Evolutionary conservation across 2,113 vertebrate species (phyloP).

Genomic region (Vulpes lagopus): DNA sequence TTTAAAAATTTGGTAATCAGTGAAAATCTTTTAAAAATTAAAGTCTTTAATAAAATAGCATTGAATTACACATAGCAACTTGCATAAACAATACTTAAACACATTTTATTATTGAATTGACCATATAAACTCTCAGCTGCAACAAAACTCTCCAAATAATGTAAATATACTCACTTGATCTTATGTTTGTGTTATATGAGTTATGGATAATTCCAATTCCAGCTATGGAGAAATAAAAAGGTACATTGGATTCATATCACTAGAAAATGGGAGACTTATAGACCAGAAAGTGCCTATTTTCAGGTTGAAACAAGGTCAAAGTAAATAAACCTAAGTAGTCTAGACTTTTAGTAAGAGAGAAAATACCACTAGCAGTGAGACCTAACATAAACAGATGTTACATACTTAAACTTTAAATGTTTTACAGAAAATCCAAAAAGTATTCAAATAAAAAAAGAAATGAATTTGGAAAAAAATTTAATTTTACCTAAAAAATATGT

Average conservation of each 20-base stretch:
- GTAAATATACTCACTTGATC: conserved; percentile 33
- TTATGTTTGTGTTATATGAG: conserved; percentile 50
- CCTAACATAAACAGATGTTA: conserved; percentile 71
- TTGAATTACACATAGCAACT: conserved; percentile 50
- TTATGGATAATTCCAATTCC: conserved; percentile 60
- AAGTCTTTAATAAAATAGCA: conserved; percentile 72
- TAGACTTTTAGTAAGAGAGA: conserved; percentile 51
- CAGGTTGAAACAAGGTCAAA: conserved; percentile 42
- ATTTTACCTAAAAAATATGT: conserved; percentile 81
- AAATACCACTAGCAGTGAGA: conserved; percentile 36
- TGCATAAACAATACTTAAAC: conserved; percentile 56
- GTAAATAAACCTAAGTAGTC: conserved; percentile 28
- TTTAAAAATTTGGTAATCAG: conserved; percentile 64
- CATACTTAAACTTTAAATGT: conserved; percentile 77
- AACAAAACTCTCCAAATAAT: conserved; percentile 68
- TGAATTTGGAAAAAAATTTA: conserved; percentile 81
- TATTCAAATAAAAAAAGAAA: conserved; percentile 75
- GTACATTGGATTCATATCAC: conserved; percentile 45
- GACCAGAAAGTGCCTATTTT: conserved; percentile 28
- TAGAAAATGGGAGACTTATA: neutral
- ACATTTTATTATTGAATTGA: conserved; percentile 64
- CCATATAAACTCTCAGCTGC: neutral
- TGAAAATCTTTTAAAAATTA: conserved; percentile 48
- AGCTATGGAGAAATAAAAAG: conserved; percentile 65
- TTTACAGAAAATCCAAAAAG: conserved; percentile 77